A percentile compares a stretch with the other conserved stretches of the same genome.
These are phyloP conservation scores for Muscidifurax raptorellus DNA, from an alignment of 1,140 invertebrate species.

Conservation along the genomic window DNA sequence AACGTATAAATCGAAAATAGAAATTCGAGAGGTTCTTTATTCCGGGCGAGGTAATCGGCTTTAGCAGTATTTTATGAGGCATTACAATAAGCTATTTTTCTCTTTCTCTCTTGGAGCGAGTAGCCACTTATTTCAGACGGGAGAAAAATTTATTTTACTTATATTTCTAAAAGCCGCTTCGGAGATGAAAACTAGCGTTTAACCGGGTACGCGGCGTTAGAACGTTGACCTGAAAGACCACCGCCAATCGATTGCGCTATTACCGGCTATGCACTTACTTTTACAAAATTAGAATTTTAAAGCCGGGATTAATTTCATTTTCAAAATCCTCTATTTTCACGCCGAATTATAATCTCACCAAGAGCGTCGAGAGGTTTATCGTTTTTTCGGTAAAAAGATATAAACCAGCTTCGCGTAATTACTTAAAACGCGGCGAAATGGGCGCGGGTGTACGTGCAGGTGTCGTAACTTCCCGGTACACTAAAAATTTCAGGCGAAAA, in stretches of 20 bases:
- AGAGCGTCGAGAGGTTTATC: too few relatives aligned
- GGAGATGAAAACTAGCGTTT: background rate
- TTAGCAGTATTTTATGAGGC: background rate
- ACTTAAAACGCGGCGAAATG: too few relatives aligned
- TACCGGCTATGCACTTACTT: background rate
- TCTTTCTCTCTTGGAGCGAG: background rate
- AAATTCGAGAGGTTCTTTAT: background rate
- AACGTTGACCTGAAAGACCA: background rate
- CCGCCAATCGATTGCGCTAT: background rate
- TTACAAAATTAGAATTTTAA: background rate
- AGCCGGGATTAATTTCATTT: too few relatives aligned
- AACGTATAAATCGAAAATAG: background rate
- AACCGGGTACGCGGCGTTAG: background rate
- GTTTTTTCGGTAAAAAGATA: too few relatives aligned
- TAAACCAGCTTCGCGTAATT: too few relatives aligned
- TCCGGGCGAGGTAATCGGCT: background rate
- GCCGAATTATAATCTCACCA: too few relatives aligned
- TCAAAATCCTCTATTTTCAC: too few relatives aligned
- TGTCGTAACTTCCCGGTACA: background rate
- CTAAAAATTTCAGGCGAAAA: background rate
- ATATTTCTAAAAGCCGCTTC: background rate
- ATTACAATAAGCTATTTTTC: background rate
- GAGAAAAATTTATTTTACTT: background rate
- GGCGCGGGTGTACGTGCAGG: background rate
- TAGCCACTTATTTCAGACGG: too few relatives aligned